phyloP scores from a whole-genome alignment of 2,113 vertebrate genomes.

The Pachyramphus minor region DNA sequence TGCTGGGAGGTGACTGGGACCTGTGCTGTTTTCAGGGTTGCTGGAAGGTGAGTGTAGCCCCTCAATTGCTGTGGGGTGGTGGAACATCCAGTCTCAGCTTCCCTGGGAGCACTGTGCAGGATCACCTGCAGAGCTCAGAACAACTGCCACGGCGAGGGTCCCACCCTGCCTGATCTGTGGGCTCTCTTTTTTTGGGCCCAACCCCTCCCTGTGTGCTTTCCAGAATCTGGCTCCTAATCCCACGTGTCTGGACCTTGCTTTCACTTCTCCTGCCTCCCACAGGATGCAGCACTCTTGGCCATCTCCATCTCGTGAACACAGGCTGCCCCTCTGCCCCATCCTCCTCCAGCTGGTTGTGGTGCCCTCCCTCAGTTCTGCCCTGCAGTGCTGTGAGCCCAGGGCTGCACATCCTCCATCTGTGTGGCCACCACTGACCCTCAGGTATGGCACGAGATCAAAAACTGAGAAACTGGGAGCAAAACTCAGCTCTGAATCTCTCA shows the following conservation, averaged over 20 bases:
- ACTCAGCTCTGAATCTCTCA: background rate
- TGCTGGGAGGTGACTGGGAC: background rate
- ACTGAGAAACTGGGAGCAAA: background rate
- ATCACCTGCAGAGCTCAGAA: background rate
- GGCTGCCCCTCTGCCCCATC: rapidly evolving
- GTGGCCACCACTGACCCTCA: background rate
- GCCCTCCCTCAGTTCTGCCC: background rate
- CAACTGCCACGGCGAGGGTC: rapidly evolving
- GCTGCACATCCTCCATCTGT: background rate
- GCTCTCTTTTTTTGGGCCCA: background rate
- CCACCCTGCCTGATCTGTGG: too few relatives aligned
- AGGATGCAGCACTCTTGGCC: background rate
- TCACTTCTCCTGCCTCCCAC: background rate
- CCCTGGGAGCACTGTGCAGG: background rate
- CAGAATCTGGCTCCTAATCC: background rate
- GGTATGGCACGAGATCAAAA: background rate
- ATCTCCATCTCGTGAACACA: background rate
- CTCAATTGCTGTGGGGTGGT: background rate
- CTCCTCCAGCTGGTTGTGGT: rapidly evolving
- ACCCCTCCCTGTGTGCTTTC: background rate
- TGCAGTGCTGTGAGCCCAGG: background rate
- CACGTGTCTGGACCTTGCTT: background rate
- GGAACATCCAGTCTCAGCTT: background rate
- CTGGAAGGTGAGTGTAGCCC: background rate
- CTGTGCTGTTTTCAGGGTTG: background rate